Percentiles rank a stretch among this genome's conserved stretches.
phyloP scores from a whole-genome alignment of 2,888 invertebrate species.

The Papilio elwesi region DNA sequence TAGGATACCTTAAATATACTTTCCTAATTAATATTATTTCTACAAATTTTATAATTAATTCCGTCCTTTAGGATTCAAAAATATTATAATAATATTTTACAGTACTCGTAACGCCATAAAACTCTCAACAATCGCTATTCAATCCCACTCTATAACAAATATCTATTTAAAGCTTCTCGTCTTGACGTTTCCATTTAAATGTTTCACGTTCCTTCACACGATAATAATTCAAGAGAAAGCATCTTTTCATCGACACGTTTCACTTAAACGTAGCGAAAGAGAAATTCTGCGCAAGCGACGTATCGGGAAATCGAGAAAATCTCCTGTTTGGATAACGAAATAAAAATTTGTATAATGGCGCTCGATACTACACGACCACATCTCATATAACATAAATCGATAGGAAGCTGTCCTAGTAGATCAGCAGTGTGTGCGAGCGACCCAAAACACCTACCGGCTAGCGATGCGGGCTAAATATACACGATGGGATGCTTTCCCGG shows the following conservation, averaged over 20 bases:
- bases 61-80: not conserved
- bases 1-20: slow-evolving; percentile 5
- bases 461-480: slow-evolving; percentile 84
- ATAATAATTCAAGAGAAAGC: slow-evolving; percentile 62
- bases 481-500: slow-evolving; percentile 67
- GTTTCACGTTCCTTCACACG: slow-evolving; percentile 18
- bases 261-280: slow-evolving; percentile 67
- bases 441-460: slow-evolving; percentile 81
- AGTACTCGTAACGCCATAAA: not conserved
- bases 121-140: not conserved
- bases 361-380: slow-evolving; percentile 59
- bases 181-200: slow-evolving; percentile 9
- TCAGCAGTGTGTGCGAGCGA: slow-evolving; percentile 84
- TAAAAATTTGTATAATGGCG: slow-evolving; percentile 61
- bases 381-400: slow-evolving; percentile 80
- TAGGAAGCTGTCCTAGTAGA: slow-evolving; percentile 83
- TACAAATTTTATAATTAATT: not conserved
- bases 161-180: not conserved
- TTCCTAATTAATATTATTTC: not conserved
- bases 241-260: slow-evolving; percentile 64
- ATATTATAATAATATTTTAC: not conserved
- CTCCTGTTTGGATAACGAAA: slow-evolving; percentile 48
- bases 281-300: slow-evolving; percentile 61
- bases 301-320: slow-evolving; percentile 69
- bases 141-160: not conserved